Conservation (phyloP, 1,140 invertebrate genomes). For the Drosophila triauraria region DNA sequence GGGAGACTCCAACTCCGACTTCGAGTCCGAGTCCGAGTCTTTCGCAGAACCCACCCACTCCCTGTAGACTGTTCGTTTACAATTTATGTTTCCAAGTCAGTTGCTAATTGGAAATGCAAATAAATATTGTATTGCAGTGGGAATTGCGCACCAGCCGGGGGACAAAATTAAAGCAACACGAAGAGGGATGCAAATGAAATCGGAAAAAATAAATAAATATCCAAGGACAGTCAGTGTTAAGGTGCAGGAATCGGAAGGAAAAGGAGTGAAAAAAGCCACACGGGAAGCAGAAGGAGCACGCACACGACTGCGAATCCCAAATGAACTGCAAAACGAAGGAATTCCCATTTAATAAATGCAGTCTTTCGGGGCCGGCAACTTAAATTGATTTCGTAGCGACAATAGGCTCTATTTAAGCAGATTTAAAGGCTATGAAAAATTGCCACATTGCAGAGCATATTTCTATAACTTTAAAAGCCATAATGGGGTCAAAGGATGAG, state of each 20-base stretch:
- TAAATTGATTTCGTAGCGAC: background rate
- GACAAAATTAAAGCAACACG: constrained; percentile 10
- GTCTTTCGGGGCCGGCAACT: background rate
- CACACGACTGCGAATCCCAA: background rate
- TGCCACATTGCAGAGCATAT: background rate
- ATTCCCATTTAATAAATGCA: background rate
- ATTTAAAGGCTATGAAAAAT: background rate
- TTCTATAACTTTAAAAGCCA: background rate
- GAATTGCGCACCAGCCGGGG: constrained; percentile 27
- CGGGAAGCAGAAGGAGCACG: background rate
- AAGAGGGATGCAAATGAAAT: constrained; percentile 26
- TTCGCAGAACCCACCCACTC: constrained; percentile 1
- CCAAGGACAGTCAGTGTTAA: constrained; percentile 1
- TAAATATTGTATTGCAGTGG: constrained; percentile 55
- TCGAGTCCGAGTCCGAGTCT: background rate
- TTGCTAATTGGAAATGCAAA: constrained; percentile 70
- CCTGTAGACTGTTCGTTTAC: constrained; percentile 17
- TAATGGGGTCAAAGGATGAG: no score
- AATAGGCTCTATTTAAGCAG: background rate
- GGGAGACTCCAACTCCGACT: background rate
- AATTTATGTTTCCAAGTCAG: constrained; percentile 56
- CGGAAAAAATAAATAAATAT: constrained; percentile 20
- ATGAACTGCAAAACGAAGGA: background rate
- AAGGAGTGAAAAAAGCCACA: background rate
- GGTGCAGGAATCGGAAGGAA: background rate